Conservation (phyloP, 2,888 invertebrate species). For the Hypena proboscidalis region DNA sequence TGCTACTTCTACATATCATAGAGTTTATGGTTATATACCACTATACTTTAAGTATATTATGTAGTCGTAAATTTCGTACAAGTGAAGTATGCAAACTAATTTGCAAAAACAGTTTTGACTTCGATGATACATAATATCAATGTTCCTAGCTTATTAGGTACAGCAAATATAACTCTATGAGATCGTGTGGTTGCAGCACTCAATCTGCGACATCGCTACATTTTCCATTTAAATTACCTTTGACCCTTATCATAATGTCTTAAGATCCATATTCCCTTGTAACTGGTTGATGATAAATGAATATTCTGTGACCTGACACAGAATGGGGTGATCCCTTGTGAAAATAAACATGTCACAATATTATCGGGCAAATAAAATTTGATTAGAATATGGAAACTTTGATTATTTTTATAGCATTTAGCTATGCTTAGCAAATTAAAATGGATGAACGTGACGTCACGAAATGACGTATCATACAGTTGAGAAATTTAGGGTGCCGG, state of each 20-base stretch:
- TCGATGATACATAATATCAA: conserved; percentile 22
- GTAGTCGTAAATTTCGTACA: too few species aligned
- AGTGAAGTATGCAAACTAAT: too few species aligned
- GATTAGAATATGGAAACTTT: too few species aligned
- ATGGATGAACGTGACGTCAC: too few species aligned
- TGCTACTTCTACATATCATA: too few species aligned
- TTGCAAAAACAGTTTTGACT: neutral
- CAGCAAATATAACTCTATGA: conserved; percentile 33
- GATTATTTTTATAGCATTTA: too few species aligned
- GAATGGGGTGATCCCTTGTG: conserved; percentile 2
- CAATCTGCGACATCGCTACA: conserved; percentile 37
- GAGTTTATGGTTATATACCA: too few species aligned
- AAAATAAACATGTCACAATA: conserved; percentile 9
- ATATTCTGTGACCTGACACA: conserved; percentile 14
- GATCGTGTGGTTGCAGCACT: conserved; percentile 40
- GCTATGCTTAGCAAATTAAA: too few species aligned
- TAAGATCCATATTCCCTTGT: conserved; percentile 1
- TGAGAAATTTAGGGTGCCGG: too few species aligned
- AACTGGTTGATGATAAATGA: conserved; percentile 2
- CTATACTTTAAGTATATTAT: too few species aligned
- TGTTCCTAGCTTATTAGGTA: conserved; percentile 37
- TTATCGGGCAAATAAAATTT: neutral
- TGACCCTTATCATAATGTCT: neutral
- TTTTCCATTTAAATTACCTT: conserved; percentile 13
- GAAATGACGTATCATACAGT: too few species aligned